A percentile compares a stretch with the other conserved stretches of the same genome.
Evolutionary conservation across 1,140 invertebrate genomes (phyloP).

Genomic region (Formica selysi): DNA sequence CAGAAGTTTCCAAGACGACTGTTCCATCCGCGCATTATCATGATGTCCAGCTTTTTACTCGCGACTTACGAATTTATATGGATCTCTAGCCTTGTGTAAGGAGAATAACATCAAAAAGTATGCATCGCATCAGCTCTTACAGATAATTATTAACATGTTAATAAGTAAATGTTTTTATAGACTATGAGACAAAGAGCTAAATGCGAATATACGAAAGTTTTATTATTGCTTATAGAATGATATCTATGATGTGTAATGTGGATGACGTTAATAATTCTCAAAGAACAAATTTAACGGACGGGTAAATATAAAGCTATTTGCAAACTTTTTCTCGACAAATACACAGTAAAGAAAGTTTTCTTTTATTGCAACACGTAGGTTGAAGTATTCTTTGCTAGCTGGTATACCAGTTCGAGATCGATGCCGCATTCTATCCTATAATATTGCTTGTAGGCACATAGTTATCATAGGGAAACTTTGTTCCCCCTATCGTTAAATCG

Average conservation of each 20-base stretch:
- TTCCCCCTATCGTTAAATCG: slow-evolving; percentile 46
- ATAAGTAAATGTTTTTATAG: not conserved
- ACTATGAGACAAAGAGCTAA: not conserved
- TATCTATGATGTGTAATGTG: not conserved
- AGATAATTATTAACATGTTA: slow-evolving; percentile 6
- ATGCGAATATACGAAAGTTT: not conserved
- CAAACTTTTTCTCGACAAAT: not conserved
- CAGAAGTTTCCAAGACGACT: slow-evolving; percentile 81
- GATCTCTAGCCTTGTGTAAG: slow-evolving; percentile 68
- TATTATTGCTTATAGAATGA: not conserved
- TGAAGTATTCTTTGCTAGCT: slow-evolving; percentile 22
- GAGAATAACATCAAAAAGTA: slow-evolving; percentile 59
- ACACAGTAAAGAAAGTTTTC: not conserved
- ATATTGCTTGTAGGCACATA: slow-evolving; percentile 58
- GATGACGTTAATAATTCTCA: slow-evolving; percentile 24
- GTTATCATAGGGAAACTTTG: slow-evolving; percentile 60
- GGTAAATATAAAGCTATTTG: not conserved
- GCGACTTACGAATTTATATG: slow-evolving; percentile 67
- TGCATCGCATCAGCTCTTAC: not conserved
- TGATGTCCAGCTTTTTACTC: slow-evolving; percentile 70
- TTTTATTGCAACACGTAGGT: slow-evolving; percentile 7
- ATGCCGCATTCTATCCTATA: slow-evolving; percentile 53
- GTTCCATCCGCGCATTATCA: slow-evolving; percentile 77
- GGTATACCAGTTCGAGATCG: slow-evolving; percentile 4
- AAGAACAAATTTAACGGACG: not conserved